Percentiles rank a stretch among this genome's conserved stretches.
Evolutionary conservation across 2,888 invertebrate genomes (phyloP).

Genomic region (Synergus japonicus): DNA sequence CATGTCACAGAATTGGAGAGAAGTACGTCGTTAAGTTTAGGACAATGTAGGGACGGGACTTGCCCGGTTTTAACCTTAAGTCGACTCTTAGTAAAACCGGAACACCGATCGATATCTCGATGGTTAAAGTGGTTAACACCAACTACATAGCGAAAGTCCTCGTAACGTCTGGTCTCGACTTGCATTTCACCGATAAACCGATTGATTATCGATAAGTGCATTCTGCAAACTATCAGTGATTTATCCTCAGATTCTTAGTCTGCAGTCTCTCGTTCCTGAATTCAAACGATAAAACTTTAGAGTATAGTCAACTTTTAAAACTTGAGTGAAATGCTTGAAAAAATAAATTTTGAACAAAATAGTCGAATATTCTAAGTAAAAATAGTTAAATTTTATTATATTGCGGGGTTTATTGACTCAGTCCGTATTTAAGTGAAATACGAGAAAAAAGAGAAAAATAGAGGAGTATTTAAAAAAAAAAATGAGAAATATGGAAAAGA

Average conservation of each 20-base stretch:
- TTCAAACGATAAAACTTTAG: background rate
- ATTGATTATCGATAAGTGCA: constrained; percentile 13
- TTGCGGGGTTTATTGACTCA: no score
- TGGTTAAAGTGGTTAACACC: constrained; percentile 36
- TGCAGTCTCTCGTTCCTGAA: background rate
- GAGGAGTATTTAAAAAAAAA: no score
- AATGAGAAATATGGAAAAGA: no score
- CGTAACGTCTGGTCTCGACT: background rate
- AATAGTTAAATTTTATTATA: no score
- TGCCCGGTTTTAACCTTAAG: constrained; percentile 23
- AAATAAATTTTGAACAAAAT: no score
- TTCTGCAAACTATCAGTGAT: background rate
- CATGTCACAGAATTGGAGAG: constrained; percentile 33
- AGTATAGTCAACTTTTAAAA: no score
- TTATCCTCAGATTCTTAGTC: background rate
- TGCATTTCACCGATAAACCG: background rate
- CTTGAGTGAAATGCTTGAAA: no score
- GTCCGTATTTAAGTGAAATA: no score
- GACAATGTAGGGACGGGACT: constrained; percentile 12
- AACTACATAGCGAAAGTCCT: background rate
- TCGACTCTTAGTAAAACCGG: constrained; percentile 16
- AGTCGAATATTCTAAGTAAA: no score
- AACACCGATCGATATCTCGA: constrained; percentile 30
- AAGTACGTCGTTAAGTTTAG: constrained; percentile 31
- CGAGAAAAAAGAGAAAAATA: no score